Evolutionary conservation across 2,113 vertebrate species (phyloP), one percentile per base, ranked within the genome.

Genomic region (Oceanites oceanicus): DNA sequence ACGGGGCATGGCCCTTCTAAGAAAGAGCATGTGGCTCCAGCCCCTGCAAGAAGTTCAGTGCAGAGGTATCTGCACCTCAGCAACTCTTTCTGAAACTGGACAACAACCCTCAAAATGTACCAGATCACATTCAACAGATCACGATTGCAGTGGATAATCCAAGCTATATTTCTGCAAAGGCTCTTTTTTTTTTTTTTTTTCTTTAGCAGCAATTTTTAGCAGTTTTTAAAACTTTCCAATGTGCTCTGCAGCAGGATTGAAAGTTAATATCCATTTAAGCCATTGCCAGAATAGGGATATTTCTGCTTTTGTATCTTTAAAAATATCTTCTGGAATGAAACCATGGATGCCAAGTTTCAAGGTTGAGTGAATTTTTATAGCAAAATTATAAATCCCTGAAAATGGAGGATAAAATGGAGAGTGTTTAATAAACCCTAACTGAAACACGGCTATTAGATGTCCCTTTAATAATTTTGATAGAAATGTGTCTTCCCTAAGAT

Each of bases 261-360:
- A 55, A 95, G 83, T 81, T 91, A 90, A 92, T 74, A 79, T 92
- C 75, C 49, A 36, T 89, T 92, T 95, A 94, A 97, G 88, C 62
- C 78, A 38, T 8, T 5, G 3, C 65, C 84, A 88, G 92, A 81
- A 90, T 50, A 76, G 8, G 68, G 68, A 84, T 94, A 88, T 92
- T 97, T 96, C 84, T 59, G 53, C 63, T 81, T 90, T 94, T 96
- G 93, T 94, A 93, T 92, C 97, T 98, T 98, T 79, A 88, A 96
- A 95, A 96, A 97, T 88, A 58, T 81, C 85, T 87, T 45, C 49
- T 88, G 85, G 88, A 96, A 86, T 68, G 86, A 97, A 95, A 78
- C 15, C 44, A 81, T 21, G 53, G 88, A 67, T 92, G 88, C 92
- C 91, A 97, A 96, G 68, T 94, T 96, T 97, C 96, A 95, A 96